Base-by-base conservation (phyloP, 2,888 invertebrate species). In the Iphiclides podalirius region DNA sequence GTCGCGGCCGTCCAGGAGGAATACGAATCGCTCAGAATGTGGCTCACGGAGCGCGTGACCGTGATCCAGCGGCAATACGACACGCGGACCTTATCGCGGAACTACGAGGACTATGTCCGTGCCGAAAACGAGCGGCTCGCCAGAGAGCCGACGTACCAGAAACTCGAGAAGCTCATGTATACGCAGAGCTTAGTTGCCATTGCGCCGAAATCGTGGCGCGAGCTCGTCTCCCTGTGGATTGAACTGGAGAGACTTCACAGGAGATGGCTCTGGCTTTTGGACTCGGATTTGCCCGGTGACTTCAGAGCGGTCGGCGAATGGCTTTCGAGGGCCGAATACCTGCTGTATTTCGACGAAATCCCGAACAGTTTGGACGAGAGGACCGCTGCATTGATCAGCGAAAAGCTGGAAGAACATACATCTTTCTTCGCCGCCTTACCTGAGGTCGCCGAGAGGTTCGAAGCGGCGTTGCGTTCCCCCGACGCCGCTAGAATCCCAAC, bases 191-290 rank as follows among this genome's bases (percentile, higher is more conserved):
- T 95, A 65, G 92, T 96, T 54, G 94, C 94, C 60, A 93, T 97
- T 54, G 94, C 95, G 4, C 91, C 92, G 37, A 94, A 95, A 60
- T 93, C 95, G n/a, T 98, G 97, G 97, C 91, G 91, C 47, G 94
- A 95, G 63, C 90, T 97, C 11, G 93, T 94, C 61, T 89, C 90
- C 23, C 89, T 95, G 20, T 98, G 98, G 97, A 91, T 92, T 59
- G 93, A 94, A 68, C 89, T 97, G 44, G 94, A 96, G 69, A 85
- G 90, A 63, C 90, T 96, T 82, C 91, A 96, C 84, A 90, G 93
- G 64, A 92, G 93, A 67, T 98, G 98, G 98, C 91, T 96, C 62
- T 95, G 96, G 95, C 89, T 95, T 42, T 83, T 98, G 60, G 98
- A 98, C 76, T 92, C 95, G 0, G 91, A 92, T 55, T 87, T 98